Base-by-base conservation (phyloP, 2,888 invertebrate species). In the Pseudococcus longispinus region DNA sequence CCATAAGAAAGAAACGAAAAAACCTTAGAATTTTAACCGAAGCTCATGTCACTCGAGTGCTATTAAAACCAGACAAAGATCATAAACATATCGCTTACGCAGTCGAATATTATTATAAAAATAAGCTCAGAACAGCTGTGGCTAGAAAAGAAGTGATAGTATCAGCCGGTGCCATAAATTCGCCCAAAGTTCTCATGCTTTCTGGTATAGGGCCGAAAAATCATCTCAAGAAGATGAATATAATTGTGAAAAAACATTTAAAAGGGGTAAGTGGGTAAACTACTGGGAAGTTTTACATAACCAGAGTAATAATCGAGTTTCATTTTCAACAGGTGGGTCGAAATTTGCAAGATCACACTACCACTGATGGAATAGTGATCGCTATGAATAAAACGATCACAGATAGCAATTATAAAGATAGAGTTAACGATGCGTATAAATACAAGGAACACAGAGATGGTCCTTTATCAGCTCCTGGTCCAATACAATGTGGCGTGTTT, bases 281-380 rank as follows among this genome's bases (percentile, higher is more conserved):
- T 15, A 6, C 3, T 46, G 51, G 9, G 23, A 23, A 55, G 13
- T 18, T 20, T n/a, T 23, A 0, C 26, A 46, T 11, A 20, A 60
- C 23, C 11, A 3, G 13, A n/a, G 3, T 51, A 46, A 11, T 51
- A 0, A 51, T 2, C 3, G 51, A 5, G 1, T n/a, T 51, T 23
- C 0, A 60, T 60, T 60, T 60, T 23, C 23, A 60, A 88, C 92
- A 92, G 11, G 95, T 96, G 0, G 95, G 96, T 0, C 91, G 92
- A 88, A 96, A 96, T 90, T 91, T 96, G 1, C 95, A 95, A 89
- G 94, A 95, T 89, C 95, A 96, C 89, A 92, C 95, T 0, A 95
- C 95, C 0, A 92, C 93, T 9, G 93, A 93, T 89, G 93, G 92
- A 2, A 90, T 94, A 1, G 89, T 93, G 0, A 90, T 93, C 88